phyloP scores from a whole-genome alignment of 2,888 invertebrate species.

The Drosophila paranaensis region DNA sequence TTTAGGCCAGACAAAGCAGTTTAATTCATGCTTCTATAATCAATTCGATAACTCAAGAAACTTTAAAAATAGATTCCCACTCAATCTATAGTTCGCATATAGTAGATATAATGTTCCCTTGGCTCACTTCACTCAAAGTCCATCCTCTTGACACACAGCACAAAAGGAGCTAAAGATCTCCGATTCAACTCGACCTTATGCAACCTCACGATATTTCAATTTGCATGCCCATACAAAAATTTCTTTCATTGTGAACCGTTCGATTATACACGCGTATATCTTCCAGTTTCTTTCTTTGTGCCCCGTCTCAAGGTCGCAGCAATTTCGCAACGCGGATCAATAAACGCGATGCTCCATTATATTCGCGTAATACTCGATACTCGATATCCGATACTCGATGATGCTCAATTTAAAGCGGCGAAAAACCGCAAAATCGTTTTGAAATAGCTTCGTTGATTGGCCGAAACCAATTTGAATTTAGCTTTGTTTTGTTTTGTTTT shows the following conservation, averaged over 20 bases:
- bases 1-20: not conserved
- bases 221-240: slow-evolving; percentile 16
- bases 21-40: not conserved
- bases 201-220: slow-evolving; percentile 13
- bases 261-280: not conserved
- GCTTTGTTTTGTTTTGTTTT: too few species aligned
- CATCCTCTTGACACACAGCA: not conserved
- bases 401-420: slow-evolving; percentile 11
- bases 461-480: slow-evolving; percentile 2
- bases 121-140: too few species aligned
- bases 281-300: slow-evolving; percentile 4
- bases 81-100: too few species aligned
- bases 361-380: slow-evolving; percentile 27
- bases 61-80: too few species aligned
- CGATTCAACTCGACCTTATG: slow-evolving; percentile 1
- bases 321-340: slow-evolving; percentile 31
- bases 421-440: slow-evolving; percentile 52
- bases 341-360: slow-evolving; percentile 28
- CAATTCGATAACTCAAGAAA: not conserved
- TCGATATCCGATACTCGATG: slow-evolving; percentile 19
- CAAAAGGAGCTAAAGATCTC: slow-evolving; percentile 2
- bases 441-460: slow-evolving; percentile 46
- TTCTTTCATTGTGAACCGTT: not conserved
- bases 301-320: slow-evolving; percentile 25
- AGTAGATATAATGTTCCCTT: too few species aligned